Evolutionary conservation across 2,888 invertebrate genomes (phyloP).

Genomic region (Troilus luridus): DNA sequence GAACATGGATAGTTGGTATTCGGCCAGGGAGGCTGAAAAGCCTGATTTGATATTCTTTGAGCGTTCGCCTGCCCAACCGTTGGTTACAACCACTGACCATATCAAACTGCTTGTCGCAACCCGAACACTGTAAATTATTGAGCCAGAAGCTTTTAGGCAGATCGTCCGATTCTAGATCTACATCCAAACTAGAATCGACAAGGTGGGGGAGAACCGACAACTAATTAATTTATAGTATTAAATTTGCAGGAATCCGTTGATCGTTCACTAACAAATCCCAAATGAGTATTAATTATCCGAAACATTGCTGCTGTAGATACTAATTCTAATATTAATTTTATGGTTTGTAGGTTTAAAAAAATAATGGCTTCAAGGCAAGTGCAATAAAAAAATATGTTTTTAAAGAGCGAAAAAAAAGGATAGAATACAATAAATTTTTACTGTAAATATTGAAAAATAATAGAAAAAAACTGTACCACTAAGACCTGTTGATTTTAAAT

Average conservation of each 20-base stretch:
- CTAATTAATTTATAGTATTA: not conserved
- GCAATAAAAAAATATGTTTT: no score
- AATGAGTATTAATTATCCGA: not conserved
- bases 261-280: not conserved
- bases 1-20: constrained; percentile 2
- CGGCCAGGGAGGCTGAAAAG: not conserved
- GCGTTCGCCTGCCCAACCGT: not conserved
- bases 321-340: not conserved
- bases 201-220: not conserved
- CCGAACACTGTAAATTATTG: not conserved
- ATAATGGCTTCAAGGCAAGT: no score
- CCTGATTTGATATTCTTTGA: constrained; percentile 41
- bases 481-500: no score
- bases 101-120: not conserved
- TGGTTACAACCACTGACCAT: constrained; percentile 23
- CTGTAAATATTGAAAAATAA: no score
- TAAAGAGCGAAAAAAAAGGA: no score
- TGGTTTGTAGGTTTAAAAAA: not conserved
- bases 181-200: not conserved
- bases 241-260: not conserved
- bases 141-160: not conserved
- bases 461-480: no score
- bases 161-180: not conserved
- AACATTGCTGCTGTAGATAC: not conserved
- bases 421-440: no score